Base-by-base conservation (phyloP, 1,140 invertebrate species). In the Bombyx mori region DNA sequence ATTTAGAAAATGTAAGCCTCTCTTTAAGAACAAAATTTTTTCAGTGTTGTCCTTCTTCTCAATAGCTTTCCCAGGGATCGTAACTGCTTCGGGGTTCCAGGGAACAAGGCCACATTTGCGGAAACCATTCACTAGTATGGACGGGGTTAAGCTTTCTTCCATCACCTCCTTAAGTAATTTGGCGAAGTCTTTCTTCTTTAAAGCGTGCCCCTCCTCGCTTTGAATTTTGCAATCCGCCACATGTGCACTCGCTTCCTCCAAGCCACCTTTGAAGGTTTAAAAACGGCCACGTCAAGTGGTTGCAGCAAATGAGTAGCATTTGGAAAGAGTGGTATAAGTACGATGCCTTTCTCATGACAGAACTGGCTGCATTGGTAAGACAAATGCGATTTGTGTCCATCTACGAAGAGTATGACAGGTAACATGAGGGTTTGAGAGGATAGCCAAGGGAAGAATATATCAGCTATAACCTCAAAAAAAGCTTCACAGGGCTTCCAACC, bases 381-480 rank as follows among this genome's bases (percentile, higher is more conserved):
- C 42, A 81, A 26, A 57, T 88, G 78, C 1, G 76, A 80, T 18
- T 53, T 60, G 57, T 88, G 83, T 6, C 80, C 81, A 71, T 88
- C 86, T 8, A 88, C 50, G 75, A 83, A 88, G n/a, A 88, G 68
- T 26, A 82, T 62, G 44, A 83, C 61, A 22, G 83, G 79, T 49
- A 54, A 45, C n/a, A n/a, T 57, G 35, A 12, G 80, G 73, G 43
- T 66, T 60, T 56, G 70, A 63, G 48, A 74, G 75, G 10, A 64
- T 60, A 52, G 65, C 22, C 56, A 56, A 65, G 5, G 53, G 56
- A 58, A 71, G 46, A 61, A 88, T 84, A 7, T 76, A 61, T 60
- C 86, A 79, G 8, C 68, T 8, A 88, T 68, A 56, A 78, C 88
- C 61, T 88, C 81, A 60, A 73, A 88, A 66, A 88, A 89, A 1